Base-by-base conservation (phyloP, 1,140 invertebrate genomes). In the Orius laevigatus region DNA sequence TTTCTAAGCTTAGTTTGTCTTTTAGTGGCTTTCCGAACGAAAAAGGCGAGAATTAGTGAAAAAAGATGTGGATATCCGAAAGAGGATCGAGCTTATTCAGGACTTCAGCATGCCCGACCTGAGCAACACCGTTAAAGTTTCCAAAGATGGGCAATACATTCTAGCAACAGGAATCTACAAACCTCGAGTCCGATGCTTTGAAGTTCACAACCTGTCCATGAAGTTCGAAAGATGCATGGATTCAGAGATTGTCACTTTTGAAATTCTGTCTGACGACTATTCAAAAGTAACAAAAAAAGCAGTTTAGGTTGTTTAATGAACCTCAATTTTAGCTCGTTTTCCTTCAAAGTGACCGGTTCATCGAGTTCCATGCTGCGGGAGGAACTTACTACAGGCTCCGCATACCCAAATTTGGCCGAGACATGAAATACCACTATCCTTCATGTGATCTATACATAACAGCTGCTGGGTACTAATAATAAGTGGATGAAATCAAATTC, bases 171-270 rank as follows among this genome's bases (percentile, higher is more conserved):
- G 94, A 32, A 87, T 90, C 51, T 99, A 99, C 61, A 98, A 98
- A 63, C 96, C 96, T 12, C 71, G 88, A 59, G 67, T 99, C 0
- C 84, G 90, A 64, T 98, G 94, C 68, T 99, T 79, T 67, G 95
- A 99, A 71, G 83, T 97, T 0, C 79, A 85, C 57, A 88, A 98
- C 67, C 69, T 98, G 52, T 93, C 93, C 1, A 72, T 98, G 58
- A 99, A 99, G 69, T 99, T 98, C 73, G 94, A 98, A 67, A 73
- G 95, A 58, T 96, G 95, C 63, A 81, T 98, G 58, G 96, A 99
- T 70, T 83, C 90, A 2, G 93, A 98, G 73, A 87, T 89, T 31
- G 73, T 90, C 15, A 77, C 79, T 40, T 90, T 92, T 71, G 78
- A 88, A 67, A 70, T 84, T 55, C 69, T 94, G 19, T 86, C 85